Percentiles rank a stretch among this genome's conserved stretches.
phyloP scores from a whole-genome alignment of 2,888 invertebrate genomes.

The Osmoderma eremita region DNA sequence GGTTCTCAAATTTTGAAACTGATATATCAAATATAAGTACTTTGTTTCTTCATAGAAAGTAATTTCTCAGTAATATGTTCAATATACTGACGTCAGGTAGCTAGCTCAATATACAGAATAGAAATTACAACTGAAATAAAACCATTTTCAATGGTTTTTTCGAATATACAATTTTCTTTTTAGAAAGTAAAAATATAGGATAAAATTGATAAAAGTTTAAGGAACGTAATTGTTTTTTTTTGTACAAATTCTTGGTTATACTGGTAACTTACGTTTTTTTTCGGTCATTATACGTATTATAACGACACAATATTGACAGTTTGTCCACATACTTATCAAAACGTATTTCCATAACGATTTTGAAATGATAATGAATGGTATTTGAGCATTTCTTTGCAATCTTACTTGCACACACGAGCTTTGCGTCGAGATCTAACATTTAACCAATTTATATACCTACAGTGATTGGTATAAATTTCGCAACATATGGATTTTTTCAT shows the following conservation, averaged over 20 bases:
- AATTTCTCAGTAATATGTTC: slow-evolving; percentile 41
- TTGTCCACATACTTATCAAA: slow-evolving; percentile 22
- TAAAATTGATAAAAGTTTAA: slow-evolving; percentile 52
- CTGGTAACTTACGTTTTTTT: slow-evolving; percentile 62
- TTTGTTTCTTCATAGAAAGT: slow-evolving; percentile 40
- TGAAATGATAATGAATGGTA: not conserved
- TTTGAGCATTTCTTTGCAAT: slow-evolving; percentile 26
- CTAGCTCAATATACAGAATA: slow-evolving; percentile 45
- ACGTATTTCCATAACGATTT: not conserved
- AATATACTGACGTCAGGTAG: slow-evolving; percentile 52
- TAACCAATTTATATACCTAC: not conserved
- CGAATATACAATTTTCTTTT: slow-evolving; percentile 35
- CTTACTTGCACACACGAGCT: slow-evolving; percentile 2
- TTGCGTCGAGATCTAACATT: slow-evolving; percentile 18
- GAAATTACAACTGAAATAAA: slow-evolving; percentile 24
- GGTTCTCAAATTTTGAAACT: slow-evolving; percentile 40
- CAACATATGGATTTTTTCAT: too few relatives aligned
- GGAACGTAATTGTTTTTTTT: slow-evolving; percentile 61
- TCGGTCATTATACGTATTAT: slow-evolving; percentile 35
- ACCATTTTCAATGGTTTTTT: slow-evolving; percentile 24
- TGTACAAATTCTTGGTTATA: slow-evolving; percentile 64
- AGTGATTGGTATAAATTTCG: not conserved
- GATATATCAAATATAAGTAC: slow-evolving; percentile 45
- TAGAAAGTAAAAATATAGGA: slow-evolving; percentile 36
- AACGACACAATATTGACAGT: slow-evolving; percentile 28